Evolutionary conservation across 1,140 invertebrate species (phyloP).

Genomic region (Nomia melanderi): DNA sequence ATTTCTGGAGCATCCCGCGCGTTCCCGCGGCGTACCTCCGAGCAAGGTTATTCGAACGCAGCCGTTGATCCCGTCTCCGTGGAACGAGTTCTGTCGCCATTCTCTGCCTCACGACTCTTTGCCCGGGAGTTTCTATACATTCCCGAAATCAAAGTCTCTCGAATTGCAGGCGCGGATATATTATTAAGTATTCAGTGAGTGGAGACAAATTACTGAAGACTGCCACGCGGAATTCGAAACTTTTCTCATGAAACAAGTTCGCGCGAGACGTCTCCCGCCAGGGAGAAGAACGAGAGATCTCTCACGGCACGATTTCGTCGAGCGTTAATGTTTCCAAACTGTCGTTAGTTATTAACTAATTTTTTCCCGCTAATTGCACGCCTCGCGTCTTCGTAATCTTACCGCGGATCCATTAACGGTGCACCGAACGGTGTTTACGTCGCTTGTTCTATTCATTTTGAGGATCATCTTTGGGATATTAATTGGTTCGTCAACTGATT

Average conservation of each 20-base stretch:
- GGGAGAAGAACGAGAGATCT: not conserved
- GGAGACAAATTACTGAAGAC: conserved; percentile 45
- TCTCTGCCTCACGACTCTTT: conserved; percentile 21
- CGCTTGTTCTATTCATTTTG: no score
- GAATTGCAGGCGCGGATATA: conserved; percentile 34
- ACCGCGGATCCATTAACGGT: not conserved
- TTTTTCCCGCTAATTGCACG: not conserved
- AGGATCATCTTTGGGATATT: no score
- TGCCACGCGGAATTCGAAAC: conserved; percentile 35
- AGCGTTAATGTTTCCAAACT: not conserved
- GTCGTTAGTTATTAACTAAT: conserved; percentile 5
- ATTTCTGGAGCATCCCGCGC: not conserved
- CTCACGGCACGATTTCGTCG: not conserved
- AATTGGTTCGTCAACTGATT: no score
- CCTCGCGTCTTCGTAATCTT: not conserved
- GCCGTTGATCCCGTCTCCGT: conserved; percentile 13
- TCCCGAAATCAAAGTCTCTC: conserved; percentile 39
- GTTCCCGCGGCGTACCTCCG: not conserved
- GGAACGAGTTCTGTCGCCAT: conserved; percentile 2
- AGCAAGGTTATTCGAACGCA: conserved; percentile 2
- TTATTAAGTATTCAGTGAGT: conserved; percentile 48
- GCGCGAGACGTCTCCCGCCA: not conserved
- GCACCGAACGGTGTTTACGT: not conserved
- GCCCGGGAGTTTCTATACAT: conserved; percentile 4
- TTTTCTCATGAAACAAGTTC: conserved; percentile 50